Evolutionary conservation across 2,888 invertebrate genomes (phyloP).

Genomic region (Archaeoteleia sp.): DNA sequence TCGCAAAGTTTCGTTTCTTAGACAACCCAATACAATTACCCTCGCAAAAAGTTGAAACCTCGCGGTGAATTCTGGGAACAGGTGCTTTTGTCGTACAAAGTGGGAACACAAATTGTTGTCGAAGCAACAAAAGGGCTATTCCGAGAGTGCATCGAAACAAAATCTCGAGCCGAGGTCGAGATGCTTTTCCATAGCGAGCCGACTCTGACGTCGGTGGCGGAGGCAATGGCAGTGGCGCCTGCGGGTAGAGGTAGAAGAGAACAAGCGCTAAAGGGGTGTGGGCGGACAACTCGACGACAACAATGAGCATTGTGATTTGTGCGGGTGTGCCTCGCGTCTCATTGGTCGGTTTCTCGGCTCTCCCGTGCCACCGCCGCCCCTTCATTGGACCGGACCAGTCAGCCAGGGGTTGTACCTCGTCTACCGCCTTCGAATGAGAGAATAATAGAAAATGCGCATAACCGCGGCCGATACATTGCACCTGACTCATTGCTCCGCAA

Average conservation of each 20-base stretch:
- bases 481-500: slow-evolving; percentile 36
- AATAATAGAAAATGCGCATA: slow-evolving; percentile 72
- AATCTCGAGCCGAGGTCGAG: background rate
- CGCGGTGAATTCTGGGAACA: too few relatives aligned
- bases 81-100: too few relatives aligned
- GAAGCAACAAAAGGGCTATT: background rate
- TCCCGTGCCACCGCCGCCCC: slow-evolving; percentile 60
- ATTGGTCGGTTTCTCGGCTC: slow-evolving; percentile 66
- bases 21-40: too few relatives aligned
- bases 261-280: slow-evolving; percentile 63
- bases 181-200: slow-evolving; percentile 1
- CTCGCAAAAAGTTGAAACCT: too few relatives aligned
- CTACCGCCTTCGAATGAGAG: slow-evolving; percentile 62
- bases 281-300: slow-evolving; percentile 72
- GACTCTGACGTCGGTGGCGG: slow-evolving; percentile 14
- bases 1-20: too few relatives aligned
- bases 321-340: slow-evolving; percentile 68
- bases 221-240: slow-evolving; percentile 32
- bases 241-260: slow-evolving; percentile 52
- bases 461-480: slow-evolving; percentile 45
- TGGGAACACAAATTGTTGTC: too few relatives aligned
- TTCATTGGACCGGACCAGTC: slow-evolving; percentile 63
- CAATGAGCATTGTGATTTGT: slow-evolving; percentile 76
- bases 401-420: slow-evolving; percentile 65
- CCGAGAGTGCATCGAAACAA: background rate